Percentiles rank a stretch among this genome's conserved stretches.
These are phyloP conservation scores for Drosophila testacea DNA, from an alignment of 2,888 invertebrate genomes.

Conservation along the genomic window DNA sequence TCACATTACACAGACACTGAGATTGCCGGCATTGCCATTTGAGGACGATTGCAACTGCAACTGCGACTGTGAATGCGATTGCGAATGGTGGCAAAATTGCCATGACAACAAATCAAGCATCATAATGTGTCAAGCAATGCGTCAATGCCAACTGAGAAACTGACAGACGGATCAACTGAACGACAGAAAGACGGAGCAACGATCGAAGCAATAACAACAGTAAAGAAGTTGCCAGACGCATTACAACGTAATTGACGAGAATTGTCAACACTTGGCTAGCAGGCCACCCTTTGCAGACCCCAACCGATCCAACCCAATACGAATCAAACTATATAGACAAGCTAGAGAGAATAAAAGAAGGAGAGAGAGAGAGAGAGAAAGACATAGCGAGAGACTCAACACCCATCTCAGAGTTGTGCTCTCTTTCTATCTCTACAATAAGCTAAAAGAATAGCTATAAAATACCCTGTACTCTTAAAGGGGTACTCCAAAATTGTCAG, in stretches of 20 bases:
- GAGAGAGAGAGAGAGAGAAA: neutral
- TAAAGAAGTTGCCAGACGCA: constrained; percentile 53
- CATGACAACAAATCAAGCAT: constrained; percentile 79
- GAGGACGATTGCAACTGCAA: constrained; percentile 38
- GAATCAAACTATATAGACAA: neutral
- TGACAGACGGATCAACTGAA: neutral
- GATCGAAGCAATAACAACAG: constrained; percentile 10
- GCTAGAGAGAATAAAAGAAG: neutral
- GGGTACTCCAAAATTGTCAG: neutral
- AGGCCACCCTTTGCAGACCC: constrained; percentile 14
- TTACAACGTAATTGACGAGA: constrained; percentile 83
- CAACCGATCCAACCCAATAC: neutral
- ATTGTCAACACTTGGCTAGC: constrained; percentile 80
- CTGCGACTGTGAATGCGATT: constrained; percentile 15
- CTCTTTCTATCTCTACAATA: constrained; percentile 5
- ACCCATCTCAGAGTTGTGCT: constrained; percentile 9
- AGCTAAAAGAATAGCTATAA: constrained; percentile 36
- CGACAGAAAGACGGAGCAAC: constrained; percentile 1
- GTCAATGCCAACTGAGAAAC: constrained; percentile 71
- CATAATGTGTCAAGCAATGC: constrained; percentile 81
- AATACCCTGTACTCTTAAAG: constrained; percentile 7
- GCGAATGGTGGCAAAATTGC: constrained; percentile 77
- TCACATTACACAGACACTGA: constrained; percentile 66
- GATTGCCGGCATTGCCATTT: constrained; percentile 63
- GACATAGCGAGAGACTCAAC: constrained; percentile 9